These are phyloP conservation scores for Callipepla squamata DNA, from an alignment of 2,113 vertebrate species.

Conservation along the genomic window DNA sequence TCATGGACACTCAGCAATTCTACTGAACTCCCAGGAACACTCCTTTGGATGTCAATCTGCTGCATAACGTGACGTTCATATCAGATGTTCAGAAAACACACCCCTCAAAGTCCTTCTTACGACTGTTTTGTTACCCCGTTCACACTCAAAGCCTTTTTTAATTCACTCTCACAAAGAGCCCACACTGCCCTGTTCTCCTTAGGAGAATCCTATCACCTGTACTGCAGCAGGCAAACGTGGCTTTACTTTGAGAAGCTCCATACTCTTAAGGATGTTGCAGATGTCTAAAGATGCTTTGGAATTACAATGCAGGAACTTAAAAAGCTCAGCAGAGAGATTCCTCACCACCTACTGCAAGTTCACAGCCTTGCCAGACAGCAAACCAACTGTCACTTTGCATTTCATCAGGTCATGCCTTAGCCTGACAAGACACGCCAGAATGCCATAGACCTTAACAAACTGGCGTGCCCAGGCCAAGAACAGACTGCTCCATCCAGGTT, in stretches of 20 bases:
- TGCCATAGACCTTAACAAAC: neutral
- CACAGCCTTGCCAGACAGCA: neutral
- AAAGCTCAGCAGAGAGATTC: neutral
- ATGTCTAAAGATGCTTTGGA: neutral
- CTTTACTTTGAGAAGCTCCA: neutral
- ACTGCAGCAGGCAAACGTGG: neutral
- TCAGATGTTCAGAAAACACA: neutral
- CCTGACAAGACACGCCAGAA: neutral
- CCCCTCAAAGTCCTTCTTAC: neutral
- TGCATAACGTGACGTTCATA: neutral
- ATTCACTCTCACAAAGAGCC: neutral
- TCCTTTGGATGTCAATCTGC: neutral
- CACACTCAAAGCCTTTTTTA: neutral
- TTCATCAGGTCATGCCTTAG: neutral
- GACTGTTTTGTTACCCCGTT: neutral
- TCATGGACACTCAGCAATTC: neutral
- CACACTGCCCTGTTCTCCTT: neutral
- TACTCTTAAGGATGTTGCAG: neutral
- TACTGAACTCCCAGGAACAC: neutral
- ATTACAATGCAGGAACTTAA: neutral
- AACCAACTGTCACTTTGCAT: neutral
- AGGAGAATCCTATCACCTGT: rapidly evolving
- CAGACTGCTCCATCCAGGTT: neutral
- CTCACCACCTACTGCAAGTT: neutral
- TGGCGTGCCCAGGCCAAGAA: neutral